These are phyloP conservation scores for Okamejei kenojei DNA, from an alignment of 2,797 vertebrate genomes.

Conservation along the genomic window DNA sequence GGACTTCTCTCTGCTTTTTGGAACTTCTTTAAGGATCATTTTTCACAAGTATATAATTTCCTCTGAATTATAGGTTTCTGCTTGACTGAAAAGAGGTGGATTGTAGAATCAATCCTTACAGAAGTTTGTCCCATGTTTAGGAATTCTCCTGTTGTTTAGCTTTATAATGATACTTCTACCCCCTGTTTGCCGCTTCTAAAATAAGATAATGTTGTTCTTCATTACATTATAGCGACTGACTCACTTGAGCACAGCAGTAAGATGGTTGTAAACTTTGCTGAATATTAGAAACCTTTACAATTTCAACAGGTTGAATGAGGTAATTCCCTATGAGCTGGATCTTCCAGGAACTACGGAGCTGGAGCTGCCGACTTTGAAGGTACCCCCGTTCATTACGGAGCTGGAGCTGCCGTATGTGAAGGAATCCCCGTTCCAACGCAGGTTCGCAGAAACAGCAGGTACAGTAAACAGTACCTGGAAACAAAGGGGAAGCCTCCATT, in stretches of 20 bases:
- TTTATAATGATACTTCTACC: background rate
- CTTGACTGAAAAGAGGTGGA: background rate
- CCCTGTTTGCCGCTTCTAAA: background rate
- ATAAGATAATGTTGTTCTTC: background rate
- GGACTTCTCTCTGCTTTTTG: background rate
- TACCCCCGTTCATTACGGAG: too few species aligned
- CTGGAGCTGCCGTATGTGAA: too few species aligned
- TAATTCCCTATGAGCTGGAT: background rate
- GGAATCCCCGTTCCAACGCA: too few species aligned
- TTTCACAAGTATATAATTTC: slow-evolving; percentile 13
- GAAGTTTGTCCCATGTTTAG: background rate
- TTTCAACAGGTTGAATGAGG: background rate
- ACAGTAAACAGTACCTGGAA: too few species aligned
- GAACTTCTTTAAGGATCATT: background rate
- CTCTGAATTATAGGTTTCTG: slow-evolving; percentile 4
- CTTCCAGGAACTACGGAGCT: too few species aligned
- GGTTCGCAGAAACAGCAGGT: too few species aligned
- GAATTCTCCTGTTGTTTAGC: background rate
- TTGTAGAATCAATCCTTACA: slow-evolving; percentile 19
- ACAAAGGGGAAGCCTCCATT: too few species aligned
- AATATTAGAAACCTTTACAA: background rate
- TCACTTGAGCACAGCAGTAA: background rate
- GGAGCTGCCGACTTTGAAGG: too few species aligned
- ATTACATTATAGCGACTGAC: background rate
- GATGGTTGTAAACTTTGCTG: background rate